These are phyloP conservation scores for Pseudomyrmex gracilis DNA, from an alignment of 1,140 invertebrate genomes.

Conservation along the genomic window DNA sequence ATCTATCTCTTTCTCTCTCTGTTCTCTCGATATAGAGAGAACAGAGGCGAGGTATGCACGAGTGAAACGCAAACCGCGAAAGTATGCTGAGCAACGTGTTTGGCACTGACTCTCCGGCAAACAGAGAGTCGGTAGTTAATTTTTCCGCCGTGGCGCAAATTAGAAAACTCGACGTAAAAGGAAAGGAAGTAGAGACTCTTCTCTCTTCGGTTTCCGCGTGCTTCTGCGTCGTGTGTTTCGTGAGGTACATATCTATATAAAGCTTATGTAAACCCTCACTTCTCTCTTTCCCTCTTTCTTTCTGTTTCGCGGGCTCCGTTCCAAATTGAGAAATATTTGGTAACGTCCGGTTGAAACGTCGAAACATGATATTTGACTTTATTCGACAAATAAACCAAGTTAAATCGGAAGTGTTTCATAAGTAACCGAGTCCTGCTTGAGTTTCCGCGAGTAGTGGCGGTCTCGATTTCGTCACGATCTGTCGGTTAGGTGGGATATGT, in stretches of 20 bases:
- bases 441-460: not conserved
- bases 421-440: slow-evolving; percentile 1
- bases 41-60: not conserved
- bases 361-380: not conserved
- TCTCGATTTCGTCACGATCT: not conserved
- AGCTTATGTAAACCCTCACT: not conserved
- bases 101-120: slow-evolving; percentile 22
- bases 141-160: slow-evolving; percentile 9
- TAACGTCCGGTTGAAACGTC: not conserved
- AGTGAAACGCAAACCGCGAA: slow-evolving; percentile 36
- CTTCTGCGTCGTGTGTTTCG: not conserved
- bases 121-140: not conserved
- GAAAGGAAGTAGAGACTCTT: not conserved
- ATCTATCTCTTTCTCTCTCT: not conserved
- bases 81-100: slow-evolving; percentile 20
- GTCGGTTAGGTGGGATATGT: too few relatives aligned
- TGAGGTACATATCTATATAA: not conserved
- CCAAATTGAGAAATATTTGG: slow-evolving; percentile 3
- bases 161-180: slow-evolving; percentile 32
- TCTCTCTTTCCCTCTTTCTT: not conserved
- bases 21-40: slow-evolving; percentile 20
- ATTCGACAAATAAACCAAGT: slow-evolving; percentile 10
- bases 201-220: not conserved
- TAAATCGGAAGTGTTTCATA: slow-evolving; percentile 15
- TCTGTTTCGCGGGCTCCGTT: slow-evolving; percentile 4